Percentiles rank a stretch among this genome's conserved stretches.
Conservation (phyloP, 2,888 invertebrate species). For the Nezara viridula region DNA sequence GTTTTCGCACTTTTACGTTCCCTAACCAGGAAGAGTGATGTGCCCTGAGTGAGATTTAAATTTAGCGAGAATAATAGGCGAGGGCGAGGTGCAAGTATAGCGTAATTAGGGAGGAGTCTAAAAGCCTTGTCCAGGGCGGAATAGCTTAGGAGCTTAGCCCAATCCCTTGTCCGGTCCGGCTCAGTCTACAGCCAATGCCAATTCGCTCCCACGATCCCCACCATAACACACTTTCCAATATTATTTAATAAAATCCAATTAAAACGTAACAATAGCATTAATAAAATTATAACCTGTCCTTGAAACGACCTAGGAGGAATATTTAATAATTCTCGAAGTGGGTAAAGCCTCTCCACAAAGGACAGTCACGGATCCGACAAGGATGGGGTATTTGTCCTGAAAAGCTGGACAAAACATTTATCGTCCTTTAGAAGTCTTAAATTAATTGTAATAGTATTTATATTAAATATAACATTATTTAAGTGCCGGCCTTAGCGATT, state of each 20-base stretch:
- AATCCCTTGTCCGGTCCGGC: not conserved
- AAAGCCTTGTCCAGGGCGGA: slow-evolving; percentile 30
- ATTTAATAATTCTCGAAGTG: no score
- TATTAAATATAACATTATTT: no score
- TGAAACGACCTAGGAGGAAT: not conserved
- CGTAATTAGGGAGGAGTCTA: not conserved
- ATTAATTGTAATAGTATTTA: no score
- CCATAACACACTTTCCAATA: not conserved
- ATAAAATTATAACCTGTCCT: not conserved
- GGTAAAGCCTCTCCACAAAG: no score
- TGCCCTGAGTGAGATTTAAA: not conserved
- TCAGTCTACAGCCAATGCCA: not conserved
- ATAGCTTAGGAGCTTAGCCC: slow-evolving; percentile 25
- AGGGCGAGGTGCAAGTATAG: slow-evolving; percentile 17
- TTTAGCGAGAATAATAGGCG: not conserved
- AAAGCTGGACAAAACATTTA: no score
- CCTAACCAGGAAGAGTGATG: not conserved
- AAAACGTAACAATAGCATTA: not conserved
- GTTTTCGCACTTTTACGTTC: not conserved
- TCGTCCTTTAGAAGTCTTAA: no score
- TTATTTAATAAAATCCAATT: not conserved
- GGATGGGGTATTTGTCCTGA: no score
- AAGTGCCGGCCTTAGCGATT: no score
- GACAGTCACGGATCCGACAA: no score
- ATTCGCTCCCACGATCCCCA: not conserved